Evolutionary conservation across 2,888 invertebrate genomes (phyloP).

Genomic region (Thelaira solivaga): DNA sequence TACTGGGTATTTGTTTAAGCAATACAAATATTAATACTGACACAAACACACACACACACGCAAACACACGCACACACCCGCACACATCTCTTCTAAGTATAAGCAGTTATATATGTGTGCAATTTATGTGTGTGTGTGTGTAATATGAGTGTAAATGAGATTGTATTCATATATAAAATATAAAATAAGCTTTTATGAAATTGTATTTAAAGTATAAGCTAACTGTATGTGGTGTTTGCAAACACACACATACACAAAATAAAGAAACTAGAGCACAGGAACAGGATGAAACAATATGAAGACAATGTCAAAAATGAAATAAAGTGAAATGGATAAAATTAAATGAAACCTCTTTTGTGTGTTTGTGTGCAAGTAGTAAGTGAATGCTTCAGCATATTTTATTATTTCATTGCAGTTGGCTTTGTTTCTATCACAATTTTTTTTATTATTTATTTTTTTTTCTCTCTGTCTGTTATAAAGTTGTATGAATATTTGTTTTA

Average conservation of each 20-base stretch:
- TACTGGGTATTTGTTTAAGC: constrained; percentile 67
- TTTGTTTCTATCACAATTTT: constrained; percentile 18
- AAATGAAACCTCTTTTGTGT: constrained; percentile 40
- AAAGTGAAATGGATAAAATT: constrained; percentile 50
- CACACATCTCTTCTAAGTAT: too few relatives aligned
- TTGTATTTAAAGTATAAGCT: constrained; percentile 30
- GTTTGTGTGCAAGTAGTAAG: not conserved
- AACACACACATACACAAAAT: not conserved
- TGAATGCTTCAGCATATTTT: not conserved
- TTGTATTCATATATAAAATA: constrained; percentile 32
- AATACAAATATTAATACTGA: constrained; percentile 61
- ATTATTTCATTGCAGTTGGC: constrained; percentile 16
- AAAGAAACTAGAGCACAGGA: not conserved
- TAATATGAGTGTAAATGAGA: not conserved
- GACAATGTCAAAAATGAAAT: constrained; percentile 48
- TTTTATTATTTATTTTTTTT: too few relatives aligned
- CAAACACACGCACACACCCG: not conserved
- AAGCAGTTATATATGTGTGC: too few relatives aligned
- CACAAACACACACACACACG: too few relatives aligned
- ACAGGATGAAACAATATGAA: constrained; percentile 24
- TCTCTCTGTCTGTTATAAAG: too few relatives aligned
- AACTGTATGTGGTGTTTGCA: constrained; percentile 17
- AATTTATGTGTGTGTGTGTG: not conserved
- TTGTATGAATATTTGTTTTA: constrained; percentile 33
- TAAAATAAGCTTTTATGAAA: constrained; percentile 29